Base-by-base conservation (phyloP, 1,140 invertebrate genomes). In the Philaenus spumarius region DNA sequence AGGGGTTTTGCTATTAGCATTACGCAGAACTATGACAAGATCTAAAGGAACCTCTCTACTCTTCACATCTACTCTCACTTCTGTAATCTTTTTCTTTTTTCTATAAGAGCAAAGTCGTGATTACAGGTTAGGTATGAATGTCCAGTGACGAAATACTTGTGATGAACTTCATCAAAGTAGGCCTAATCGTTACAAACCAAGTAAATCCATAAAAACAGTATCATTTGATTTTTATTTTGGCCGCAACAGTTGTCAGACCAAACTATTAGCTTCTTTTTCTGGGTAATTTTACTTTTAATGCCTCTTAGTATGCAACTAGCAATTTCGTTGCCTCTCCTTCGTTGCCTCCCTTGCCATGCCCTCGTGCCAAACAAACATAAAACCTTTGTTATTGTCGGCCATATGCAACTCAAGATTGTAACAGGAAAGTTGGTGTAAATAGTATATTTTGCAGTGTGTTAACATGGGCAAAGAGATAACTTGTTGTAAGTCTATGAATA, bases 341-440 rank as follows among this genome's bases (percentile, higher is more conserved):
- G n/a, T n/a, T n/a, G n/a, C 62, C 50, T 54, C 12, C 17, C 58
- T 46, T 19, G 48, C 55, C 40, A 55, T 47, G 0, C 55, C 59
- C 42, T 65, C 59, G 42, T 65, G 63, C 61, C 63, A 63, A n/a
- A n/a, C n/a, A n/a, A n/a, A n/a, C n/a, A n/a, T n/a, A n/a, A n/a
- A n/a, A n/a, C n/a, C n/a, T n/a, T n/a, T n/a, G n/a, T n/a, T n/a
- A n/a, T n/a, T n/a, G n/a, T n/a, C n/a, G n/a, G n/a, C 26, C 24
- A 62, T 30, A 46, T 64, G 53, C 42, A 64, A 43, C 23, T 30
- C 53, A 22, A 65, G 43, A 35, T 62, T 58, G 46, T 59, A 64
- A n/a, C 52, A 51, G 24, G 52, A 65, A 9, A 65, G 59, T 42
- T 65, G 61, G 17, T 55, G 34, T 5, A 39, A 42, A 45, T 64